phyloP scores from a whole-genome alignment of 2,888 invertebrate genomes.

The Emmelina monodactyla region DNA sequence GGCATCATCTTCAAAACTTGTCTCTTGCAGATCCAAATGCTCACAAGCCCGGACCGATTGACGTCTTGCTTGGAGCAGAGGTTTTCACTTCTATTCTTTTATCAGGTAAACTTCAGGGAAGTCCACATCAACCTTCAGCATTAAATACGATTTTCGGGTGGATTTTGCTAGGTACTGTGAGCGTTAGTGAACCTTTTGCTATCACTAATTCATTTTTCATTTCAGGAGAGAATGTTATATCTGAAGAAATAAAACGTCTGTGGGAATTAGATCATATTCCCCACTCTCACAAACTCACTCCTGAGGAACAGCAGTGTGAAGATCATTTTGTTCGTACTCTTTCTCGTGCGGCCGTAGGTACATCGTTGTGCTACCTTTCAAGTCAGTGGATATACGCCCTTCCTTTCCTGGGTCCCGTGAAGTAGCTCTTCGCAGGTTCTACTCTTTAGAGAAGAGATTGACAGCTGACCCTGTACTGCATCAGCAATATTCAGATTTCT shows the following conservation, averaged over 20 bases:
- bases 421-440: conserved; percentile 9
- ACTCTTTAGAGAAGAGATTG: conserved; percentile 8
- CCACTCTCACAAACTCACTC: neutral
- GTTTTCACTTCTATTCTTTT: conserved; percentile 1
- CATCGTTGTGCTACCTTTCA: conserved; percentile 8
- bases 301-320: conserved; percentile 5
- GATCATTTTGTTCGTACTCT: conserved; percentile 4
- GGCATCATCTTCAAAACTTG: neutral
- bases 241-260: neutral
- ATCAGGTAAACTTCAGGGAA: neutral
- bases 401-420: conserved; percentile 6
- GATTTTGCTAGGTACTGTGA: no score
- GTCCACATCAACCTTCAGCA: neutral
- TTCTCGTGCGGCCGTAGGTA: conserved; percentile 6
- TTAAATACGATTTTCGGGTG: no score
- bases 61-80: conserved; percentile 4
- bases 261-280: neutral
- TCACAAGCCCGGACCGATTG: conserved; percentile 2
- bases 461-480: conserved; percentile 6
- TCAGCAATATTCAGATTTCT: conserved; percentile 9
- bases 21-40: neutral
- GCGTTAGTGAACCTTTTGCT: no score
- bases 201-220: no score
- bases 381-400: neutral
- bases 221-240: no score